These are phyloP conservation scores for Aythya baeri DNA, from an alignment of 2,113 vertebrate species.

Conservation along the genomic window DNA sequence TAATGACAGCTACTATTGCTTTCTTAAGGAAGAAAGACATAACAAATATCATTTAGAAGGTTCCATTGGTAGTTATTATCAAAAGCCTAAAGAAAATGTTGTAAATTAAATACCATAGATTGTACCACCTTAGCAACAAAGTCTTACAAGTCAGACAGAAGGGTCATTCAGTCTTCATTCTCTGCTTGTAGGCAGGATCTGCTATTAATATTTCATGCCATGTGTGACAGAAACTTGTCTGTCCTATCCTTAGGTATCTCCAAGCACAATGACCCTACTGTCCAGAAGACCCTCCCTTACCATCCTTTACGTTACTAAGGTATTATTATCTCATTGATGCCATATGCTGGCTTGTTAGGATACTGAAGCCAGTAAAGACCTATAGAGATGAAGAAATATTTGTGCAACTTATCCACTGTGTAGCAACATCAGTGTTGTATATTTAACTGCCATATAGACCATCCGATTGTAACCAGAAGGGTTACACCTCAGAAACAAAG, in stretches of 20 bases:
- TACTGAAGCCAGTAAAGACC: not conserved
- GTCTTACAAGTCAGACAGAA: not conserved
- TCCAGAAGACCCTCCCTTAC: not conserved
- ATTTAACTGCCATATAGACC: not conserved
- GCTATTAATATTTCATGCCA: not conserved
- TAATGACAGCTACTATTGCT: not conserved
- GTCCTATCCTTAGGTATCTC: not conserved
- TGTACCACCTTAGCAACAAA: not conserved
- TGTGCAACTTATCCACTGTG: not conserved
- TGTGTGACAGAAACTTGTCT: not conserved
- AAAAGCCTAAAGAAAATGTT: not conserved
- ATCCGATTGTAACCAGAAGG: not conserved
- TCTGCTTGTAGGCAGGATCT: not conserved
- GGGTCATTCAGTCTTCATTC: not conserved
- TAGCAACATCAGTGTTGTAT: not conserved
- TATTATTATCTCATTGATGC: not conserved
- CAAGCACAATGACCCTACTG: not conserved
- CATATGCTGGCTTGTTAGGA: not conserved
- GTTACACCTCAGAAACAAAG: not conserved
- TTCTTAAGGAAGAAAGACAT: not conserved
- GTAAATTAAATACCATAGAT: not conserved
- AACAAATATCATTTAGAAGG: not conserved
- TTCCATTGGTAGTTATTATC: not conserved
- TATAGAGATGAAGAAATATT: not conserved
- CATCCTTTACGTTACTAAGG: not conserved